phyloP scores from a whole-genome alignment of 2,113 vertebrate genomes.

The Pseudorasbora parva region DNA sequence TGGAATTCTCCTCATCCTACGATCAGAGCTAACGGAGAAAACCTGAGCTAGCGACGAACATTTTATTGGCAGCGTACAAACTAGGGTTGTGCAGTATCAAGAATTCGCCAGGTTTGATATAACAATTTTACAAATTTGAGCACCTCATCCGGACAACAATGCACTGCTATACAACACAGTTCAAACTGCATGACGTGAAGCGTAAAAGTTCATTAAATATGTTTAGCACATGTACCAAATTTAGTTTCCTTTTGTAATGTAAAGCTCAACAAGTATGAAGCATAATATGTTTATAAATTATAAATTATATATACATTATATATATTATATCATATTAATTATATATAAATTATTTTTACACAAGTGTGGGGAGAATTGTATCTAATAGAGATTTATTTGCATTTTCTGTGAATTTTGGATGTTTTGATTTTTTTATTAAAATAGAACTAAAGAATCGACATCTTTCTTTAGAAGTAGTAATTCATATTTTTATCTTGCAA shows the following conservation, averaged over 20 bases:
- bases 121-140: not conserved
- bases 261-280: not conserved
- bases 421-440: not conserved
- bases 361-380: not conserved
- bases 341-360: not conserved
- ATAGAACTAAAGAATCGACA: not conserved
- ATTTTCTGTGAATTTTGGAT: not conserved
- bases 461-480: not conserved
- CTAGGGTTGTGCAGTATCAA: not conserved
- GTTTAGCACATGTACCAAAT: not conserved
- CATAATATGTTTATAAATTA: not conserved
- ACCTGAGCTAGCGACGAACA: not conserved
- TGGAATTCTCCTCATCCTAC: conserved; percentile 32
- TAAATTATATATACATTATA: too few species aligned
- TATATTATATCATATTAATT: too few species aligned
- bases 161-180: not conserved
- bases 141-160: not conserved
- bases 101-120: not conserved
- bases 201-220: not conserved
- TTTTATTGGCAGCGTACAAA: conserved; percentile 8
- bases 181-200: not conserved
- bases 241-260: not conserved
- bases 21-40: conserved; percentile 19
- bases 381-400: not conserved
- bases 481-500: not conserved